Percentiles rank a stretch among this genome's conserved stretches.
Conservation (phyloP, 2,888 invertebrate species). For the Mythimna pallens region DNA sequence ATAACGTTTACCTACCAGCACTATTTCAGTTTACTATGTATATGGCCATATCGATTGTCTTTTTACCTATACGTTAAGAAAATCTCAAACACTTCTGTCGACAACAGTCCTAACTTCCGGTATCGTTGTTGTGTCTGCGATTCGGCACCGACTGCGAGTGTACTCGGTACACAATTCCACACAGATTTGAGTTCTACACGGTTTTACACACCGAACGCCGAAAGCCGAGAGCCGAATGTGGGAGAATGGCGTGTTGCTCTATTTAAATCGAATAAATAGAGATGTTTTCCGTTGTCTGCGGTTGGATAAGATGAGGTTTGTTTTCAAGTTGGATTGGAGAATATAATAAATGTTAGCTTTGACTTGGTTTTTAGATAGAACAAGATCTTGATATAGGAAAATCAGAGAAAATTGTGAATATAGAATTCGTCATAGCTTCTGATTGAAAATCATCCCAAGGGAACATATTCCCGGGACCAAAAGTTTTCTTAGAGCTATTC, state of each 20-base stretch:
- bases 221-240: constrained; percentile 39
- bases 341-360: too few relatives aligned
- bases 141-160: constrained; percentile 49
- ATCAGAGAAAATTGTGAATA: too few relatives aligned
- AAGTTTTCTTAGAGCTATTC: too few relatives aligned
- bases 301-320: background rate
- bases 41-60: background rate
- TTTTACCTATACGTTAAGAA: too few relatives aligned
- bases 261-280: constrained; percentile 42
- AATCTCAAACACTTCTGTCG: constrained; percentile 39
- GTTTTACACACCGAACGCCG: constrained; percentile 38
- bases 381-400: too few relatives aligned
- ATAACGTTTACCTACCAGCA: too few relatives aligned
- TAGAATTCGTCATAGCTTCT: too few relatives aligned
- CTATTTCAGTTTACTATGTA: too few relatives aligned
- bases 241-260: constrained; percentile 25
- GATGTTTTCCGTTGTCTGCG: constrained; percentile 4
- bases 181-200: constrained; percentile 51
- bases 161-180: constrained; percentile 24
- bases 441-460: too few relatives aligned
- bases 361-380: too few relatives aligned
- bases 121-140: constrained; percentile 61
- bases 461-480: too few relatives aligned
- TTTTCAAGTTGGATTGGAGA: background rate
- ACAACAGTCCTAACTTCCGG: constrained; percentile 53